phyloP scores from a whole-genome alignment of 2,797 vertebrate species.

The Zenarchopterus dispar region DNA sequence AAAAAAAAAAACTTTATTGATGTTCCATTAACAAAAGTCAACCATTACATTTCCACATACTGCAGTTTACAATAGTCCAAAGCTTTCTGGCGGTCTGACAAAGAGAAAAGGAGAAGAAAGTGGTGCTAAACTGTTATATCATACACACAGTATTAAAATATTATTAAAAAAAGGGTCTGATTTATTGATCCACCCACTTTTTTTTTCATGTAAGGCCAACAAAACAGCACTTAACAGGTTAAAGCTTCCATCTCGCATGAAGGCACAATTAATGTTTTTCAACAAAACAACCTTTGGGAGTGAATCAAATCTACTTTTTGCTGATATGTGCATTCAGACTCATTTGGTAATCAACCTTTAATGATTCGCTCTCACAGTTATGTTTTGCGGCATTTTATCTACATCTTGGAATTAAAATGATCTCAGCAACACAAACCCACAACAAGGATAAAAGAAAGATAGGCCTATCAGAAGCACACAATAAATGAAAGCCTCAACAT shows the following conservation, averaged over 20 bases:
- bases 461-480: constrained; percentile 46
- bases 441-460: constrained; percentile 39
- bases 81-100: constrained; percentile 22
- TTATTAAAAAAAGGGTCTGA: constrained; percentile 37
- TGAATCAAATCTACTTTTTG: constrained; percentile 37
- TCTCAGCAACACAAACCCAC: constrained; percentile 39
- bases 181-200: constrained; percentile 23
- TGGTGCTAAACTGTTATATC: constrained; percentile 48
- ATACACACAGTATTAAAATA: constrained; percentile 40
- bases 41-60: constrained; percentile 52
- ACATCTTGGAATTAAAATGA: constrained; percentile 23
- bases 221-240: constrained; percentile 19
- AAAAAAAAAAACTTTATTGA: constrained; percentile 74
- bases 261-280: constrained; percentile 16
- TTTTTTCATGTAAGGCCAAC: constrained; percentile 50
- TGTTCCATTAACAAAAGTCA: constrained; percentile 57
- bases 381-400: constrained; percentile 22
- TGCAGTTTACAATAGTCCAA: constrained; percentile 53
- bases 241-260: constrained; percentile 25
- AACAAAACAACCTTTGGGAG: constrained; percentile 15
- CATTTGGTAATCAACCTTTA: constrained; percentile 21
- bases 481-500: constrained; percentile 40
- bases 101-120: constrained; percentile 37
- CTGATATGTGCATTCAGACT: constrained; percentile 14
- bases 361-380: constrained; percentile 17